Base-by-base conservation (phyloP, 2,888 invertebrate genomes). In the Boloria euphrosyne region DNA sequence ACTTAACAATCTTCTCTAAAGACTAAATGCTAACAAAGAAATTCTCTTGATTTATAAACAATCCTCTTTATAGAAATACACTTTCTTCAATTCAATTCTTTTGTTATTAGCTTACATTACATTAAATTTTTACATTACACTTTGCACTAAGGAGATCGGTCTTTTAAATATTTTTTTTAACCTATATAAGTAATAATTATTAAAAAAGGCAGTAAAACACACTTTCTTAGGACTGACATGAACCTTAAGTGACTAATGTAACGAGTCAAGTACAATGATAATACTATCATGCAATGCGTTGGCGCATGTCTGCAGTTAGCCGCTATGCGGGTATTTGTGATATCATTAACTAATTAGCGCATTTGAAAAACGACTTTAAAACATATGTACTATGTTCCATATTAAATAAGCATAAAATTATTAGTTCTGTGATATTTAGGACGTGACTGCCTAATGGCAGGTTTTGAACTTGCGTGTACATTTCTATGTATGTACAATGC, bases 231-330 rank as follows among this genome's bases (percentile, higher is more conserved):
- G 16, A 57, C 27, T 50, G 16, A 49, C 50, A 27, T 59, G 31
- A 50, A 59, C 17, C 49, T 50, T 38, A 50, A 61, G 70, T 64
- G 54, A 65, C 62, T 63, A 62, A 65, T 52, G 68, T 68, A 68
- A 76, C 78, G 77, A 84, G 85, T 84, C 89, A 89, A 89, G 89
- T 88, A 88, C 80, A 85, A 74, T 78, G 87, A 88, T 89, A 88
- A 76, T 74, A 73, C 76, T 88, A 88, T 89, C 89, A 80, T 75
- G 59, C 72, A 73, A 83, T 79, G 80, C 89, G 82, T 72, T 84
- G 84, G 80, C 84, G 87, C 88, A 85, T 89, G 81, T 81, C 85
- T 78, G 78, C 73, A 73, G 76, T 73, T 71, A 71, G 74, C 68
- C 71, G 69, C 69, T 71, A 90, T 90, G 89, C 90, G 90, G 90